A percentile compares a stretch with the other conserved stretches of the same genome.
These are phyloP conservation scores for Xenopus tropicalis DNA, from an alignment of 2,113 vertebrate species.

Conservation along the genomic window DNA sequence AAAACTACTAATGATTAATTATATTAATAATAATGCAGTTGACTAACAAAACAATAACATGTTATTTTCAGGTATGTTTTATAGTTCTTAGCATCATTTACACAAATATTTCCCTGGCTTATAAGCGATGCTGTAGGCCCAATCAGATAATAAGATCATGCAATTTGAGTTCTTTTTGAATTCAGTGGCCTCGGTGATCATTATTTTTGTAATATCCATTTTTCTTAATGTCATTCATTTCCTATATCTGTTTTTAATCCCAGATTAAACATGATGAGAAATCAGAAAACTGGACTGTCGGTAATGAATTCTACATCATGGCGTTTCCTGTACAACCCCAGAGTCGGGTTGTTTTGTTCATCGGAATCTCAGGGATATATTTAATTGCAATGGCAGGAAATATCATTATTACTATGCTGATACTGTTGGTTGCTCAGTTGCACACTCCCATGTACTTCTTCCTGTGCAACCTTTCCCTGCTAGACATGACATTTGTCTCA, in stretches of 20 bases:
- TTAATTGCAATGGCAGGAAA: conserved; percentile 26
- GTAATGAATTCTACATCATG: conserved; percentile 16
- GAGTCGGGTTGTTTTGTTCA: conserved; percentile 24
- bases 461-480: conserved; percentile 21
- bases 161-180: too few species aligned
- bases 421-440: neutral
- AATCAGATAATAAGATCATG: too few species aligned
- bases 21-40: too few species aligned
- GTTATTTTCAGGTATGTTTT: too few species aligned
- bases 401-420: conserved; percentile 7
- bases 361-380: conserved; percentile 23
- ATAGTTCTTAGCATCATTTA: too few species aligned
- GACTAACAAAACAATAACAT: too few species aligned
- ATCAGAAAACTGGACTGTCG: neutral
- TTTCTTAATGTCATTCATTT: too few species aligned
- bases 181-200: too few species aligned
- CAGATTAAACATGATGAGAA: neutral
- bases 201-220: too few species aligned
- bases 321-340: conserved; percentile 5
- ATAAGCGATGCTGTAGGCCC: too few species aligned
- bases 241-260: neutral
- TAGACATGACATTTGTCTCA: conserved; percentile 32
- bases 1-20: too few species aligned
- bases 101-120: too few species aligned
- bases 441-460: conserved; percentile 32